Conservation (phyloP, 2,113 vertebrate genomes). For the Neodontobutis hainanensis region DNA sequence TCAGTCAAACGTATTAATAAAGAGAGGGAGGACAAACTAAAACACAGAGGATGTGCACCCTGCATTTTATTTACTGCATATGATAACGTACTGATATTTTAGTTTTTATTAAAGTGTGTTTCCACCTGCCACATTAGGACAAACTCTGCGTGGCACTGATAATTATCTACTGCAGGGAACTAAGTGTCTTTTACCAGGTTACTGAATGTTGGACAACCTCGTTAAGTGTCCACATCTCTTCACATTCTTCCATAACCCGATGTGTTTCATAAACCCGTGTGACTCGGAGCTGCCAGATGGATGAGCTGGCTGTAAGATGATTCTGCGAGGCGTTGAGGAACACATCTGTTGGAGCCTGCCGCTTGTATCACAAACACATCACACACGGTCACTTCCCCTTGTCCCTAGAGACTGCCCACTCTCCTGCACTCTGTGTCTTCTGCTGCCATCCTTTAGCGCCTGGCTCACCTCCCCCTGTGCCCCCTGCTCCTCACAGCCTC, state of each 20-base stretch:
- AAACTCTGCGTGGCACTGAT: no score
- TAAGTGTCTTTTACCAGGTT: no score
- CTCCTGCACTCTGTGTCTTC: conserved; percentile 19
- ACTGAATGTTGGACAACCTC: no score
- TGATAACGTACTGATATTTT: no score
- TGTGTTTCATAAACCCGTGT: conserved; percentile 6
- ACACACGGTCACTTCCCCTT: background rate
- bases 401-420: conserved; percentile 8
- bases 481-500: conserved; percentile 52
- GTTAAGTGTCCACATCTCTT: background rate
- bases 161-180: no score
- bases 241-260: conserved; percentile 4
- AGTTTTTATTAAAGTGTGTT: no score
- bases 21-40: no score
- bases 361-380: conserved; percentile 18
- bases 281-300: conserved; percentile 54
- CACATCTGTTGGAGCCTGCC: conserved; percentile 60
- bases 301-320: conserved; percentile 62
- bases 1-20: no score
- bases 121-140: no score
- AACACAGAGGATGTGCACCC: no score
- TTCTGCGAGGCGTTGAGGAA: conserved; percentile 59
- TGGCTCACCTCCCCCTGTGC: conserved; percentile 61
- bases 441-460: conserved; percentile 34
- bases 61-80: no score